Base-by-base conservation (phyloP, 2,888 invertebrate genomes). In the Hylaea fasciaria region DNA sequence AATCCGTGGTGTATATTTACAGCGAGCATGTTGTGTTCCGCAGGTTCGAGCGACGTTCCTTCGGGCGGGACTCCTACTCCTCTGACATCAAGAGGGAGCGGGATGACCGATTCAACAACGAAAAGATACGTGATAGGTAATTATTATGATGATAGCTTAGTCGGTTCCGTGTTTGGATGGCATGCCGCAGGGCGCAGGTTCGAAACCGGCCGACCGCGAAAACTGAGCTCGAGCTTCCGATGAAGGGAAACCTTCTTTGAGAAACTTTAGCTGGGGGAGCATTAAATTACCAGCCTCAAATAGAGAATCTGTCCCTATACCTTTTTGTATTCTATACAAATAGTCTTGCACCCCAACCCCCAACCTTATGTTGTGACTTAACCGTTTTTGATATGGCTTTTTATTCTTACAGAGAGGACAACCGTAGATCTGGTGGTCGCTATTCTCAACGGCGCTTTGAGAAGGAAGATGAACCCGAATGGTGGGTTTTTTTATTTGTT, bases 391-490 rank as follows among this genome's bases (percentile, higher is more conserved):
- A 22, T 22, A 22, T 22, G 5, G 22, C 22, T 22, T 22, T 22
- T 10, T 22, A 47, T 62, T 52, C 17, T 78, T 76, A 5, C 81
- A 91, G 92, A 76, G 92, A 92, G 69, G 93, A 92, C 74, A 90
- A 87, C 77, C 89, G 93, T 67, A 91, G 92, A 77, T 87, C 92
- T 72, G 92, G 92, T 78, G 91, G 92, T 76, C 91, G 94, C 77
- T 94, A 92, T 73, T 93, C 93, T 76, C 93, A 94, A 73, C 93
- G 95, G 66, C 93, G 94, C 71, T 94, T 91, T 79, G 93, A 93
- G 72, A 94, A 93, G 62, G 94, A 94, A 72, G 97, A 96, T 71
- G 97, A 97, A 83, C 98, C 98, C 2, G 98, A 98, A 88, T 98
- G 98, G 97, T 95, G 69, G 81, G 80, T 37, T 7, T 37, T 8